Evolutionary conservation across 2,888 invertebrate species (phyloP).

Genomic region (Dynastes tityus): DNA sequence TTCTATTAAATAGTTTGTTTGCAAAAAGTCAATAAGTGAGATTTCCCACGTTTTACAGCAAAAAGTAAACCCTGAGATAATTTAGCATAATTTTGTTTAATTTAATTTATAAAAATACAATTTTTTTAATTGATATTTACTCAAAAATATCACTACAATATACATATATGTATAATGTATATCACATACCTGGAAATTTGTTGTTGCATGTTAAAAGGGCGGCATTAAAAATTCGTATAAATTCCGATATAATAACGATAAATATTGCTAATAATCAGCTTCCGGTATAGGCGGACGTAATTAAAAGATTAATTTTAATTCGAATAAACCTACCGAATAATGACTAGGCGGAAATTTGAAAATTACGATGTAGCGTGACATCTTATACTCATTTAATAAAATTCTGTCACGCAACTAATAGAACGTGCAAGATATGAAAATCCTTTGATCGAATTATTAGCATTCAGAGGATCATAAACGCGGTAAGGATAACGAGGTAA

Average conservation of each 20-base stretch:
- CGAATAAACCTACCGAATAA: constrained; percentile 10
- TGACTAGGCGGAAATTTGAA: constrained; percentile 1
- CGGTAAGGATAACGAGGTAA: constrained; percentile 1
- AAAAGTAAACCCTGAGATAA: too few relatives aligned
- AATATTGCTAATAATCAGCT: constrained; percentile 7
- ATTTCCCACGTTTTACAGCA: too few relatives aligned
- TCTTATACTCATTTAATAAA: constrained; percentile 7
- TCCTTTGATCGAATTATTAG: constrained; percentile 17
- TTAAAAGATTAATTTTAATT: constrained; percentile 3
- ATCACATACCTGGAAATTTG: too few relatives aligned
- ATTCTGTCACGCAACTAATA: constrained; percentile 32
- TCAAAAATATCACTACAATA: too few relatives aligned
- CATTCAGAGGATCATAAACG: not conserved
- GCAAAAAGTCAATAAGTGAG: too few relatives aligned
- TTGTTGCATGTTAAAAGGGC: too few relatives aligned
- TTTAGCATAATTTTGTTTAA: too few relatives aligned
- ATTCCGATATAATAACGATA: not conserved
- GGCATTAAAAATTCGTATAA: too few relatives aligned
- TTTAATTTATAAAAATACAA: too few relatives aligned
- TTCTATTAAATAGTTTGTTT: too few relatives aligned
- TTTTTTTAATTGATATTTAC: too few relatives aligned
- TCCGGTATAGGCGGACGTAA: not conserved
- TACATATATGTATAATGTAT: too few relatives aligned
- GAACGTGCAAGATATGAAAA: not conserved
- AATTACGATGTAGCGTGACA: constrained; percentile 28